phyloP scores from a whole-genome alignment of 1,140 invertebrate species.

The Drosophila lacteicornis region DNA sequence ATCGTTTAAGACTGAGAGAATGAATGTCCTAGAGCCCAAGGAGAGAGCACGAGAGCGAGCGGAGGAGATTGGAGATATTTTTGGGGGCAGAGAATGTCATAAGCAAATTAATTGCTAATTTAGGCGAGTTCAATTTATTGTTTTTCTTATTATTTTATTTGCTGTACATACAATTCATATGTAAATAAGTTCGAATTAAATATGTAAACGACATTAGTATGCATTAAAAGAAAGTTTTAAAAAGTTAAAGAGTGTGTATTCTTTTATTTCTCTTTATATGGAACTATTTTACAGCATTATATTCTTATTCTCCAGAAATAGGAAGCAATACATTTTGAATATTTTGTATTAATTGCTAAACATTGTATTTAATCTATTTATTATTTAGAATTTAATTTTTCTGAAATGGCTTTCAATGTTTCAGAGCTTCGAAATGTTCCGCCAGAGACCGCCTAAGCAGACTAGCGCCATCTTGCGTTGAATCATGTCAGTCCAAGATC shows the following conservation, averaged over 20 bases:
- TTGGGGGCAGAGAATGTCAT: conserved; percentile 57
- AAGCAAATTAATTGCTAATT: conserved; percentile 72
- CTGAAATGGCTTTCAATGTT: not conserved
- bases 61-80: conserved; percentile 10
- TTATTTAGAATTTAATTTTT: not conserved
- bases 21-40: conserved; percentile 78
- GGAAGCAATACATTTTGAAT: no score
- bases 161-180: conserved; percentile 78
- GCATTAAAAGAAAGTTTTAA: conserved; percentile 52
- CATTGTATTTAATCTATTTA: no score
- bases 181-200: conserved; percentile 79
- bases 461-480: not conserved
- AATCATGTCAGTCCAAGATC: not conserved
- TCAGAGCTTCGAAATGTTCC: not conserved
- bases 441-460: not conserved
- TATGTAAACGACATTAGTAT: conserved; percentile 59
- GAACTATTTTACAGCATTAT: not conserved
- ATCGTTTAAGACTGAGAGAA: conserved; percentile 80
- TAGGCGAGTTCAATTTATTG: conserved; percentile 73
- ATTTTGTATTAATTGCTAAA: no score
- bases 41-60: conserved; percentile 43
- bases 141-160: conserved; percentile 61
- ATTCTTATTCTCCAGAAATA: not conserved
- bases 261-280: not conserved
- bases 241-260: conserved; percentile 5